A percentile compares a stretch with the other conserved stretches of the same genome.
phyloP scores from a whole-genome alignment of 2,888 invertebrate species.

The Diachrysia chrysitis region DNA sequence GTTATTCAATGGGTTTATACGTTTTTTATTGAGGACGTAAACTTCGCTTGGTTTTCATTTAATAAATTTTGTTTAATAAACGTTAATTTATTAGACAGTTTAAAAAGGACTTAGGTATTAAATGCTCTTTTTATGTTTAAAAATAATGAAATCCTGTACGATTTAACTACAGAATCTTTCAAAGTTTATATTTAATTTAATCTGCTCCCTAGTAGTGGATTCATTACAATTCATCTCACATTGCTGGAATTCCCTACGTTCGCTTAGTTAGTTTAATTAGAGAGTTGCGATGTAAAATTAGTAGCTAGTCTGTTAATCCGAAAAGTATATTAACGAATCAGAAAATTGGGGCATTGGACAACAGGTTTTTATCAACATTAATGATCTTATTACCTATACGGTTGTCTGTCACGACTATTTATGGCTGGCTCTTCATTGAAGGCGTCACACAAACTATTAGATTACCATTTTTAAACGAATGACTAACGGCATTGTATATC shows the following conservation, averaged over 20 bases:
- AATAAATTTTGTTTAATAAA: too few relatives aligned
- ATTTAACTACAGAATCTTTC: background rate
- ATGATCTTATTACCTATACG: conserved; percentile 41
- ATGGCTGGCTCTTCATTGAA: conserved; percentile 19
- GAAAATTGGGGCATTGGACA: conserved; percentile 29
- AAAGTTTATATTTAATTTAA: background rate
- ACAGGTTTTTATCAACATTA: conserved; percentile 32
- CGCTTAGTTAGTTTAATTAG: conserved; percentile 1
- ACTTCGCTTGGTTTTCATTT: too few relatives aligned
- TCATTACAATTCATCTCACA: background rate
- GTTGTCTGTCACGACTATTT: conserved; percentile 42
- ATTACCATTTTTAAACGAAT: conserved; percentile 57
- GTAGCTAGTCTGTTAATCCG: conserved; percentile 1
- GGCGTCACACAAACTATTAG: conserved; percentile 49
- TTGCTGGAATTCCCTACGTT: background rate
- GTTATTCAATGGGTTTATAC: background rate
- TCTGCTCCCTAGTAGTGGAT: background rate
- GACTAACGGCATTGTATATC: conserved; percentile 69
- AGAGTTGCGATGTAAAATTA: background rate
- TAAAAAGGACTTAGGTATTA: background rate
- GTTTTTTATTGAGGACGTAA: background rate
- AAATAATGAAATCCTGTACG: background rate
- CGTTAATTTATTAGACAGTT: background rate
- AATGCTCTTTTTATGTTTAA: background rate
- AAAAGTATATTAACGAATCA: conserved; percentile 10